Evolutionary conservation across 2,113 vertebrate genomes (phyloP).

Genomic region (Hippocampus zosterae): DNA sequence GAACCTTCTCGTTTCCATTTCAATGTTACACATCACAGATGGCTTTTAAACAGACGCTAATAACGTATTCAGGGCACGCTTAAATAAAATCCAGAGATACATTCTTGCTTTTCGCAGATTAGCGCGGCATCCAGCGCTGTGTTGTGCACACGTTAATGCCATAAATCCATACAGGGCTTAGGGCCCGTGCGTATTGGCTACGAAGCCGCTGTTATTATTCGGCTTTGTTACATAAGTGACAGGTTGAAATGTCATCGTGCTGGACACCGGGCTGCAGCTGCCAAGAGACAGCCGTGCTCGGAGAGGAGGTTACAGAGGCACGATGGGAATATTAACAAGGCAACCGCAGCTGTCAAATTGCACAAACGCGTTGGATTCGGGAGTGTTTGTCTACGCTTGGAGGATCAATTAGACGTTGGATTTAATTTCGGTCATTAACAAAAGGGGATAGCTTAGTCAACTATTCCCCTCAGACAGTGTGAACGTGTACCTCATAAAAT

Average conservation of each 20-base stretch:
- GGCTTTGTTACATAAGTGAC: conserved; percentile 47
- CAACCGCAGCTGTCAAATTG: not conserved
- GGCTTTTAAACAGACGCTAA: conserved; percentile 14
- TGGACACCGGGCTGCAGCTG: conserved; percentile 14
- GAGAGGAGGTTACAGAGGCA: conserved; percentile 16
- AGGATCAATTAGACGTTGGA: too few species aligned
- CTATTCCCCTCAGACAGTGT: not conserved
- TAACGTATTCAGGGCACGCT: conserved; percentile 7
- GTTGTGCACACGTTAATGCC: conserved; percentile 3
- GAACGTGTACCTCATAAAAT: not conserved
- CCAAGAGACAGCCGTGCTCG: conserved; percentile 10
- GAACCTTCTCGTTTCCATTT: conserved; percentile 20
- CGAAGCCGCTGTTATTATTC: conserved; percentile 9
- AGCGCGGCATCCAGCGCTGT: conserved; percentile 14
- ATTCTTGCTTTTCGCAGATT: conserved; percentile 21
- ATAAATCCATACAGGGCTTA: not conserved
- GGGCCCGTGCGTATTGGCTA: not conserved
- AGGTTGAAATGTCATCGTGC: conserved; percentile 42
- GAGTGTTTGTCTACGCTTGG: not conserved
- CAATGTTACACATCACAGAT: conserved; percentile 18
- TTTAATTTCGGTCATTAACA: too few species aligned
- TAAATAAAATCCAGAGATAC: conserved; percentile 25
- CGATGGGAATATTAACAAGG: not conserved
- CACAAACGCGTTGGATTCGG: not conserved
- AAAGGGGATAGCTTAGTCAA: too few species aligned